phyloP scores from a whole-genome alignment of 1,140 invertebrate genomes.

The Uloborus diversus region DNA sequence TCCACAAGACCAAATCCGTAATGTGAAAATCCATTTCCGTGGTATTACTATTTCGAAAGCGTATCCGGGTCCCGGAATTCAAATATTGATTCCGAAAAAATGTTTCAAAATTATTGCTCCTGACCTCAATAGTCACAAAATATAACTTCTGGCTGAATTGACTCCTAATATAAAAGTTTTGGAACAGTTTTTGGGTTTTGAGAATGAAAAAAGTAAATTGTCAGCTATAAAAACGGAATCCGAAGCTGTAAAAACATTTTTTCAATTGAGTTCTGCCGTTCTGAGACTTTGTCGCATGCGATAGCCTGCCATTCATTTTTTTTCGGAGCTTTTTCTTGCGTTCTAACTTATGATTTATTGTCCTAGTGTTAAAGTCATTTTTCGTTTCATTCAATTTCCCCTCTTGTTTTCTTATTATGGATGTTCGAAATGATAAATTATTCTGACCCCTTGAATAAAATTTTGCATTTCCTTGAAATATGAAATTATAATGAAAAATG shows the following conservation, averaged over 20 bases:
- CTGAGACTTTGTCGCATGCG: neutral
- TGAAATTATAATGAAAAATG: too few species aligned
- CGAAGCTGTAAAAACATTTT: slow-evolving; percentile 27
- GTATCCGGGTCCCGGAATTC: neutral
- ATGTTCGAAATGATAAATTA: neutral
- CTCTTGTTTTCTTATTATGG: too few species aligned
- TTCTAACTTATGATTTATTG: too few species aligned
- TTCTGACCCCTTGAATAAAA: too few species aligned
- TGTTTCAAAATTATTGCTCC: slow-evolving; percentile 25
- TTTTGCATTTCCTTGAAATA: too few species aligned
- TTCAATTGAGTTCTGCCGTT: slow-evolving; percentile 25
- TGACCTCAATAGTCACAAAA: slow-evolving; percentile 22
- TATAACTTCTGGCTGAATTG: slow-evolving; percentile 45
- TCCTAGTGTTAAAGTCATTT: too few species aligned
- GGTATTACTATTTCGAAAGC: neutral
- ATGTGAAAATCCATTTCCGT: neutral
- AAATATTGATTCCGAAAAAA: slow-evolving; percentile 44
- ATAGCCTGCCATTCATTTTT: slow-evolving; percentile 1
- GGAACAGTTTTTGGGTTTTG: slow-evolving; percentile 11
- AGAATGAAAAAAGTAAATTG: slow-evolving; percentile 31
- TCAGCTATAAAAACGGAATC: slow-evolving; percentile 35
- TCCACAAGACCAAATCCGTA: too few species aligned
- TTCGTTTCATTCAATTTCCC: too few species aligned
- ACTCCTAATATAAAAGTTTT: slow-evolving; percentile 35
- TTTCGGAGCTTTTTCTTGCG: neutral